Percentiles rank a stretch among this genome's conserved stretches.
Conservation (phyloP, 2,113 vertebrate genomes). For the Myocastor coypus region DNA sequence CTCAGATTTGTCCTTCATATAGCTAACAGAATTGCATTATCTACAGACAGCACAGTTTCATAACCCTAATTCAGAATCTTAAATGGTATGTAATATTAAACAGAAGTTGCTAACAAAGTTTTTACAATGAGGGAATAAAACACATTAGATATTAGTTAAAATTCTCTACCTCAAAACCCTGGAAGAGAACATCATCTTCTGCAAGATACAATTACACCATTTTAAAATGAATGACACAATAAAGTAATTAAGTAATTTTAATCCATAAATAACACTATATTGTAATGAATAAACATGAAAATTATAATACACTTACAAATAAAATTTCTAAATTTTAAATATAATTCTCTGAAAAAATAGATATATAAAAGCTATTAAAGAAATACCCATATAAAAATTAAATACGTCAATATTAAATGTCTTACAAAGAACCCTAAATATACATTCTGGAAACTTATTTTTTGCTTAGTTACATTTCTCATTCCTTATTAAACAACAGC, state of each 20-base stretch:
- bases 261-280: not conserved
- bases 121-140: slow-evolving; percentile 17
- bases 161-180: slow-evolving; percentile 48
- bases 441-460: not conserved
- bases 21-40: not conserved
- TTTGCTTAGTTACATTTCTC: slow-evolving; percentile 32
- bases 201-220: not conserved
- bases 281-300: not conserved
- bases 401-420: slow-evolving; percentile 34
- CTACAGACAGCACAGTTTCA: not conserved
- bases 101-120: not conserved
- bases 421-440: slow-evolving; percentile 35
- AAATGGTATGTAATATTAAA: not conserved
- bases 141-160: not conserved
- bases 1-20: not conserved
- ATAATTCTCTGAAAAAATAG: slow-evolving; percentile 24
- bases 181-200: slow-evolving; percentile 16
- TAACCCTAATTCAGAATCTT: not conserved
- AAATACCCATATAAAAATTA: slow-evolving; percentile 1
- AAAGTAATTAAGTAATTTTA: slow-evolving; percentile 47
- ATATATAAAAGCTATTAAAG: not conserved
- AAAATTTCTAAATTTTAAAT: not conserved
- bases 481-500: not conserved
- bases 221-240: slow-evolving; percentile 49
- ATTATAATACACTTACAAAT: not conserved